Base-by-base conservation (phyloP, 2,113 vertebrate genomes). In the Astur gentilis region DNA sequence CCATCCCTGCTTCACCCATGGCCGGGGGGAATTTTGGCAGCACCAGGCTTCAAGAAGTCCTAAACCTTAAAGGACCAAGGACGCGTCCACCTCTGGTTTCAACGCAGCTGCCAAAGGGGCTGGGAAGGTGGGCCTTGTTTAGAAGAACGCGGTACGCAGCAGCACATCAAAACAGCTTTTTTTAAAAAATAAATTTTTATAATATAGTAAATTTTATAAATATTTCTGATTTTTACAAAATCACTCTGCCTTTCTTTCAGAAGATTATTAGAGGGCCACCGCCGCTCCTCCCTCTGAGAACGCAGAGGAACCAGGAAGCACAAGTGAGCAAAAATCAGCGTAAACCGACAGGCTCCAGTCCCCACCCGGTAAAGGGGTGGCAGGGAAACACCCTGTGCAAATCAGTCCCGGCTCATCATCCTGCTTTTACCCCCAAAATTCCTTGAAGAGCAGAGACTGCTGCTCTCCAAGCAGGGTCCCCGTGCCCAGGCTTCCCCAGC, bases 71-170 rank as follows among this genome's bases (percentile, higher is more conserved):
- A 36, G 17, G 47, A 18, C 32, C 9, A 6, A 18, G 79, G 47
- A 31, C 0, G 1, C 1, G 5, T 0, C 27, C 10, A 2, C 21
- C 17, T 16, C 32, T 0, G 3, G 2, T 5, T 22, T 11, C 9
- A 2, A 18, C 0, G 4, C 38, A 6, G 40, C 50, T 65, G 44
- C 12, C 19, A 0, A 3, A 25, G 67, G 49, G 29, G 73, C 47
- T 7, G 60, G 32, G 54, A 34, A 25, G 5, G 9, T 1, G 23
- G 26, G 52, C 5, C 22, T 16, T 5, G 26, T 34, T 47, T 5
- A 19, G 14, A 47, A 18, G 16, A 26, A 10, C 0, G 0, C 0
- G 17, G 61, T 8, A n/a, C 0, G 1, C 11, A 38, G 60, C 60
- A 62, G 18, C 32, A 14, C 40, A 16, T 4, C 4, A 1, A 19